Base-by-base conservation (phyloP, 2,888 invertebrate species). In the Plagiodera versicolora region DNA sequence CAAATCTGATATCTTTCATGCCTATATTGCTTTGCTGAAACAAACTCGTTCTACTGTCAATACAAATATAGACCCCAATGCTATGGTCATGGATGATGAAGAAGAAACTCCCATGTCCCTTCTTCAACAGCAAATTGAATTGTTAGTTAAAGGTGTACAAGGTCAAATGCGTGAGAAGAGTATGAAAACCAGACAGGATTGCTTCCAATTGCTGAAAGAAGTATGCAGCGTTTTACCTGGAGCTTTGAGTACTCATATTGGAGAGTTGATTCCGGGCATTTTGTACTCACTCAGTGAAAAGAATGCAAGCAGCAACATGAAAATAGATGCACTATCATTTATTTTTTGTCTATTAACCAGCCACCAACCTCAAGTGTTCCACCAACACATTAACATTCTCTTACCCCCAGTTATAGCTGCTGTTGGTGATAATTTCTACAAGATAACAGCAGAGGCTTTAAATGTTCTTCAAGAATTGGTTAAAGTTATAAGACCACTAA, bases 1-100 rank as follows among this genome's bases (percentile, higher is more conserved):
- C 0, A 98, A 98, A 77, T 95, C 95, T 20, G 98, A 99, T 77
- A 95, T 99, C 65, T 92, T 99, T 77, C 94, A 95, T 75, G 97
- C 98, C 0, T 98, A 97, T 78, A 92, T 97, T 58, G 94, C 98
- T 0, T 81, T 99, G 39, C 79, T 99, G 66, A 87, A 92, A 64
- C 97, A 97, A 76, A 98, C 98, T 0, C 87, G 90, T 56, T 89
- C 94, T 0, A 84, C 87, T 1, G 83, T 84, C 28, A 83, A 84
- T 14, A 85, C 85, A 10, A 85, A 85, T 14, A 80, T 88, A 0
- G 87, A 90, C 81, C 84, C 89, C 0, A 87, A 90, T 67, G 86
- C 86, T 1, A 88, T 89, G 84, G 71, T 70, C 19, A 71, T 71
- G 67, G 70, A 70, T 35, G 70, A 70, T 20, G 90, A 88, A 71